These are phyloP conservation scores for Philypnodon macrostomus DNA, from an alignment of 2,797 vertebrate species.

Conservation along the genomic window DNA sequence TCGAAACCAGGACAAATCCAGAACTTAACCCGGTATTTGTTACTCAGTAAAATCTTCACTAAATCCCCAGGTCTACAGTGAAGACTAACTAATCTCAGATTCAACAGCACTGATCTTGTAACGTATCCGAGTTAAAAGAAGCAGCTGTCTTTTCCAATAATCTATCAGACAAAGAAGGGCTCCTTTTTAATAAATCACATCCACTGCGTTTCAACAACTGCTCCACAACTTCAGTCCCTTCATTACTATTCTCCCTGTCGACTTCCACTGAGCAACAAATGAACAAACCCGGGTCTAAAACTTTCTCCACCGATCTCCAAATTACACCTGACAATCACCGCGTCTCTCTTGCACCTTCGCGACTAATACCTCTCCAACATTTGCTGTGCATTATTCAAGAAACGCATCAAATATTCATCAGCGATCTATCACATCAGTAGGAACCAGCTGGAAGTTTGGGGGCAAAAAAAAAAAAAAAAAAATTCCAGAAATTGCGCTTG, in stretches of 20 bases:
- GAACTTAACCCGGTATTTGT: too few species aligned
- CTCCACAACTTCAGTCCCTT: not conserved
- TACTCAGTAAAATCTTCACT: too few species aligned
- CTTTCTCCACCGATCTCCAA: not conserved
- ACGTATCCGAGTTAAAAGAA: too few species aligned
- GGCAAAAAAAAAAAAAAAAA: conserved; percentile 1
- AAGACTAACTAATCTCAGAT: too few species aligned
- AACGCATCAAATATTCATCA: conserved; percentile 51
- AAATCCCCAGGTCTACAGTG: too few species aligned
- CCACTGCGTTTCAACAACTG: not conserved
- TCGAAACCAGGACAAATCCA: too few species aligned
- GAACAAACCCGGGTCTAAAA: not conserved
- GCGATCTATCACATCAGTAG: conserved; percentile 47
- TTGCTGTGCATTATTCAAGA: conserved; percentile 48
- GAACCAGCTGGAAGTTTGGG: conserved; percentile 30
- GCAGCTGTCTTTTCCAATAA: too few species aligned
- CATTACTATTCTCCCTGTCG: not conserved
- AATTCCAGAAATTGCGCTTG: conserved; percentile 20
- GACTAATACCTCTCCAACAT: conserved; percentile 37
- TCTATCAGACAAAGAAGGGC: too few species aligned
- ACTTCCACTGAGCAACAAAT: not conserved
- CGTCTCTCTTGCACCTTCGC: not conserved
- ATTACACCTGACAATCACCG: conserved; percentile 1
- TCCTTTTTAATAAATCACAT: too few species aligned
- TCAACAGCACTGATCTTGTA: too few species aligned